phyloP scores from a whole-genome alignment of 2,888 invertebrate genomes.

The Cyrtodaria siliqua region DNA sequence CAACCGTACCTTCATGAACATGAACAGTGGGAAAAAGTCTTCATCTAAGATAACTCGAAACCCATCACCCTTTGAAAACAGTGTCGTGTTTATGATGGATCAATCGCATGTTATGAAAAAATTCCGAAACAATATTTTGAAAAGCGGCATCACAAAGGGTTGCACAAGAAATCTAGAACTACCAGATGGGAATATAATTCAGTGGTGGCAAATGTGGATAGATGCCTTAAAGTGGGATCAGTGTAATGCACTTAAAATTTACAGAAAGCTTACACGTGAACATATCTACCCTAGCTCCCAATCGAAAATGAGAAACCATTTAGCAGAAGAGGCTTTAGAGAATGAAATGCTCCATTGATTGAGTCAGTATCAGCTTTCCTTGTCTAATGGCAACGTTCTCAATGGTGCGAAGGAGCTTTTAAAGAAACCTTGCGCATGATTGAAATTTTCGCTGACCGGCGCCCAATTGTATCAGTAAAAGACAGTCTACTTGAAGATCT shows the following conservation, averaged over 20 bases:
- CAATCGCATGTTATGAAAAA: constrained; percentile 37
- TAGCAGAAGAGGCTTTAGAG: background rate
- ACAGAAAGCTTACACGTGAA: no score
- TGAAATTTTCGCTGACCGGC: background rate
- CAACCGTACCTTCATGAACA: constrained; percentile 31
- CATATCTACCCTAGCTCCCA: no score
- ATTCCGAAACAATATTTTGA: constrained; percentile 35
- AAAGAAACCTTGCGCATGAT: background rate
- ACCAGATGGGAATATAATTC: constrained; percentile 5
- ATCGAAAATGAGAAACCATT: background rate
- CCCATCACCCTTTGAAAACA: no score
- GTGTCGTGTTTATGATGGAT: no score
- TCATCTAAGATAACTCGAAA: constrained; percentile 2
- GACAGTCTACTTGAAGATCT: no score
- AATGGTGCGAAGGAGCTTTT: constrained; percentile 7
- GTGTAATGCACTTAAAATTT: constrained; percentile 4
- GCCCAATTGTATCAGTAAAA: background rate
- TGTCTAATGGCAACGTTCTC: no score
- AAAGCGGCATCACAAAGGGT: constrained; percentile 6
- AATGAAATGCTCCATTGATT: constrained; percentile 18
- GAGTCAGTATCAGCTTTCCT: background rate
- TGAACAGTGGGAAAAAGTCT: constrained; percentile 14
- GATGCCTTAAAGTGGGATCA: constrained; percentile 16
- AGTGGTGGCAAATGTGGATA: constrained; percentile 24
- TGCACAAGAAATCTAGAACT: constrained; percentile 2